These are phyloP conservation scores for Priocnemis perturbator DNA, from an alignment of 2,888 invertebrate genomes.

Conservation along the genomic window DNA sequence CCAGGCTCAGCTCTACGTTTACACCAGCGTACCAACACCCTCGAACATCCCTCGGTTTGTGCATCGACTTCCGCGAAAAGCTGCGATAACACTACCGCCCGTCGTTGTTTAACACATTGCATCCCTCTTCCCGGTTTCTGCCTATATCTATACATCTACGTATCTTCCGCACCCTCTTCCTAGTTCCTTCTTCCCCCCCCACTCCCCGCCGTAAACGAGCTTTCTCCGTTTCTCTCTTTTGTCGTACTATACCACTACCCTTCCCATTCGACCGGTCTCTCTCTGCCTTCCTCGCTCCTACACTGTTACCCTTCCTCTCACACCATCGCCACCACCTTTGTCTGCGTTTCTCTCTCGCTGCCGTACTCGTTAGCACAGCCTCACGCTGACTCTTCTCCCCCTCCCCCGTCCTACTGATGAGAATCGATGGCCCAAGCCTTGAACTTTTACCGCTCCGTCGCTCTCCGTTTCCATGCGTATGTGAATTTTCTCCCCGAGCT, in stretches of 20 bases:
- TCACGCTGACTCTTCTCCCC: constrained; percentile 15
- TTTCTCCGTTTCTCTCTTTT: background rate
- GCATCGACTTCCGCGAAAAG: constrained; percentile 33
- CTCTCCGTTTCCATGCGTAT: constrained; percentile 36
- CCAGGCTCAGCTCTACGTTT: constrained; percentile 43
- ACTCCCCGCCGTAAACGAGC: too few relatives aligned
- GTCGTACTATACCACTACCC: too few relatives aligned
- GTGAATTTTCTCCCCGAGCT: constrained; percentile 30
- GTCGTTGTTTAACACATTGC: constrained; percentile 8
- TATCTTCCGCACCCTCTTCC: constrained; percentile 8
- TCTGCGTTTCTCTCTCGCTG: background rate
- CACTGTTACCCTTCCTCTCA: background rate
- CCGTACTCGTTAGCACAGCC: constrained; percentile 6
- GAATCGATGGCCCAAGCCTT: constrained; percentile 63
- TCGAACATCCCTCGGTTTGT: constrained; percentile 36
- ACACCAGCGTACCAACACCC: constrained; percentile 46
- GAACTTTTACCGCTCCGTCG: constrained; percentile 56
- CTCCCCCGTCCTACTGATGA: constrained; percentile 34
- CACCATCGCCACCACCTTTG: background rate
- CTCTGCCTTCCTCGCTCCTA: background rate
- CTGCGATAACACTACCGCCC: constrained; percentile 17
- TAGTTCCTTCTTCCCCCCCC: background rate
- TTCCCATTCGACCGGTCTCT: constrained; percentile 1
- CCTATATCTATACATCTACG: too few relatives aligned
- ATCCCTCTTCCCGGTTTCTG: background rate